Conservation (phyloP, 1,140 invertebrate species). For the Sinonovacula constricta region DNA sequence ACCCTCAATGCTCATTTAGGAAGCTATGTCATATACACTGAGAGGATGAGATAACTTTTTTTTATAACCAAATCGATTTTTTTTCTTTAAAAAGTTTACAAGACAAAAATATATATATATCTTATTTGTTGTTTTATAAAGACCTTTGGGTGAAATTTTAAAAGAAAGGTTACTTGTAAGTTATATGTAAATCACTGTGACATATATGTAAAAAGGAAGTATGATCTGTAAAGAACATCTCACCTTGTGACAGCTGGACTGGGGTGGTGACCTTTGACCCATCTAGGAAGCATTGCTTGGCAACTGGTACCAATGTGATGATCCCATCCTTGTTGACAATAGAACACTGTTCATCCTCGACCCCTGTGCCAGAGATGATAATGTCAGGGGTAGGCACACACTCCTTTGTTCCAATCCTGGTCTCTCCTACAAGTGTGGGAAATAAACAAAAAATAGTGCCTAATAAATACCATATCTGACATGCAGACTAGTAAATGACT, state of each 20-base stretch:
- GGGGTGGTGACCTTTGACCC: conserved; percentile 83
- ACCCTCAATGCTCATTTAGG: too few relatives aligned
- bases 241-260: conserved; percentile 88
- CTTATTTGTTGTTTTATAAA: too few relatives aligned
- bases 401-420: conserved; percentile 59
- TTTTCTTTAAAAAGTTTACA: too few relatives aligned
- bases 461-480: too few relatives aligned
- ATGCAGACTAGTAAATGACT: too few relatives aligned
- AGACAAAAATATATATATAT: too few relatives aligned
- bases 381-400: conserved; percentile 84
- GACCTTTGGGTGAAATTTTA: too few relatives aligned
- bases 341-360: conserved; percentile 89
- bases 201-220: background rate
- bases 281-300: conserved; percentile 85
- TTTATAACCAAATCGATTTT: too few relatives aligned
- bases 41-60: too few relatives aligned
- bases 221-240: background rate
- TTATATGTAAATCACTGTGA: background rate
- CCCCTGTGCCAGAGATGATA: conserved; percentile 88
- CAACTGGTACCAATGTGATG: conserved; percentile 88
- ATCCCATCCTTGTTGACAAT: conserved; percentile 90
- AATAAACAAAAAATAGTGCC: too few relatives aligned
- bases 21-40: too few relatives aligned
- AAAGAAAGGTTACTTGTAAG: too few relatives aligned
- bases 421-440: conserved; percentile 58